phyloP scores from a whole-genome alignment of 1,140 invertebrate species.

The Delia radicum region DNA sequence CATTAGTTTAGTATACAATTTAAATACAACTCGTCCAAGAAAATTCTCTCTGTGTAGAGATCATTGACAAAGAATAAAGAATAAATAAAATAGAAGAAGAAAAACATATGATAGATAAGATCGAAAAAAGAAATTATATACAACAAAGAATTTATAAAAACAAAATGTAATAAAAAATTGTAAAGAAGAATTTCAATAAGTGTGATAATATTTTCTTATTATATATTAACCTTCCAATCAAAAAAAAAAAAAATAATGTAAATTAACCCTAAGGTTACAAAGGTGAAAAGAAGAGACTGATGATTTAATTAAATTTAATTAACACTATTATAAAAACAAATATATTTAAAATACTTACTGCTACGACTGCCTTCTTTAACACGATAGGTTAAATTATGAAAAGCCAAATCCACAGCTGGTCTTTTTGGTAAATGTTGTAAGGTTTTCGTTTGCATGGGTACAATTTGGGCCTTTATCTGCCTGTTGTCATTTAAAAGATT shows the following conservation, averaged over 20 bases:
- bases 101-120: neutral
- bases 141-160: neutral
- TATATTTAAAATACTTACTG: conserved; percentile 73
- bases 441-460: conserved; percentile 70
- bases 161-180: neutral
- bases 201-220: neutral
- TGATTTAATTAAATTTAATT: too few relatives aligned
- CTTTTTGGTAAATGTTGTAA: conserved; percentile 80
- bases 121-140: neutral
- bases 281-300: too few relatives aligned
- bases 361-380: conserved; percentile 79
- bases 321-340: too few relatives aligned
- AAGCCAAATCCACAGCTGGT: conserved; percentile 84
- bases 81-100: neutral
- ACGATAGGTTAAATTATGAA: conserved; percentile 79
- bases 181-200: neutral
- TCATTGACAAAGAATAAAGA: neutral
- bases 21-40: too few relatives aligned
- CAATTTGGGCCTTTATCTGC: conserved; percentile 50
- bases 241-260: neutral
- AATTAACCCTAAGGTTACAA: too few relatives aligned
- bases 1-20: too few relatives aligned
- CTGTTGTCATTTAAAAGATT: conserved; percentile 58
- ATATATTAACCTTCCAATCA: neutral
- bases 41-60: too few relatives aligned